A percentile compares a stretch with the other conserved stretches of the same genome.
These are phyloP conservation scores for Caprella mutica DNA, from an alignment of 2,888 invertebrate species.

Conservation along the genomic window DNA sequence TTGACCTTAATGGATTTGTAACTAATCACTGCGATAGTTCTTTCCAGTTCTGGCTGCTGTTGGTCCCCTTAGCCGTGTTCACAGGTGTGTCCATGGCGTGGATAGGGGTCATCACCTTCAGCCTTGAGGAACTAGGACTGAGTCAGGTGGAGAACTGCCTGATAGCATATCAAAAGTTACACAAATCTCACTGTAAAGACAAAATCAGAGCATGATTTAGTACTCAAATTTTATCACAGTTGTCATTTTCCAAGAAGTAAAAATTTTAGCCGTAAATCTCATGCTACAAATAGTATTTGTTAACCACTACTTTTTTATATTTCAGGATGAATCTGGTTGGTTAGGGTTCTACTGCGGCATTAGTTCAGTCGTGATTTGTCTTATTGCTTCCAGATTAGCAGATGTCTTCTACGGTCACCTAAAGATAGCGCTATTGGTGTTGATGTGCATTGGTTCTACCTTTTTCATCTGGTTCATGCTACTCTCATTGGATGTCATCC, in stretches of 20 bases:
- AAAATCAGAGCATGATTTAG: no score
- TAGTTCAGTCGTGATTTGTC: slow-evolving; percentile 12
- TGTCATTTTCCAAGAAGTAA: no score
- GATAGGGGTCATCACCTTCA: slow-evolving; percentile 14
- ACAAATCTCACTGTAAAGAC: no score
- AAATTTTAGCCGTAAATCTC: no score
- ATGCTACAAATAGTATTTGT: no score
- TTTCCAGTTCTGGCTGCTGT: not conserved
- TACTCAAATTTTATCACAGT: no score
- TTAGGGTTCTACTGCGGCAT: slow-evolving; percentile 24
- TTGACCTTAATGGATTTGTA: no score
- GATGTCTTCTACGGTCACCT: slow-evolving; percentile 31
- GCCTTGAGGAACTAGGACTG: slow-evolving; percentile 9
- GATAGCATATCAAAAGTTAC: no score
- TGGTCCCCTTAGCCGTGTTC: not conserved
- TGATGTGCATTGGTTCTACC: slow-evolving; percentile 5
- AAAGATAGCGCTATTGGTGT: slow-evolving; percentile 18
- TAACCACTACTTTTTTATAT: not conserved
- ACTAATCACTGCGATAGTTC: no score
- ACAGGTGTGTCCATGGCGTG: slow-evolving; percentile 6
- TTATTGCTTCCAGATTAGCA: slow-evolving; percentile 22
- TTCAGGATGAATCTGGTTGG: slow-evolving; percentile 30
- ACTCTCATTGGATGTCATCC: slow-evolving; percentile 10
- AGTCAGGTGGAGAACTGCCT: slow-evolving; percentile 10
- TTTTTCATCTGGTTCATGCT: slow-evolving; percentile 29